These are phyloP conservation scores for Poecilus cupreus DNA, from an alignment of 2,888 invertebrate species.

Conservation along the genomic window DNA sequence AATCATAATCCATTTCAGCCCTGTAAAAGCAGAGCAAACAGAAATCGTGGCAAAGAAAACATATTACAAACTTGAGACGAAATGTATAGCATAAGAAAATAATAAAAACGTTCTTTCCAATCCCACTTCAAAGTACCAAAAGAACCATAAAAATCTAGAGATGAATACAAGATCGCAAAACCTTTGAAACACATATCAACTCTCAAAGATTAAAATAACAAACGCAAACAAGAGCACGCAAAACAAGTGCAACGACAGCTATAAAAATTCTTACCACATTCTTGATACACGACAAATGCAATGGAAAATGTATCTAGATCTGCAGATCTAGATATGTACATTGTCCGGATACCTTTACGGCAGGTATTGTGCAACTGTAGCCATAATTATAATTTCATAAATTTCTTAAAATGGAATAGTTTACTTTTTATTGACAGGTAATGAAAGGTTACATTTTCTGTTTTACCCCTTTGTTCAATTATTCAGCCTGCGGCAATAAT, in stretches of 20 bases:
- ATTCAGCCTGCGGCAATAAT: neutral
- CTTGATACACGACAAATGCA: neutral
- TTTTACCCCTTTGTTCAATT: conserved; percentile 3
- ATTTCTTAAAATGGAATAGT: conserved; percentile 16
- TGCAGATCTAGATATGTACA: neutral
- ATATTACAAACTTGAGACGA: conserved; percentile 16
- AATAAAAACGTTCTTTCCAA: conserved; percentile 35
- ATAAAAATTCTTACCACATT: conserved; percentile 24
- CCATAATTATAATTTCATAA: conserved; percentile 5
- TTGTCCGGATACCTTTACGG: conserved; percentile 3
- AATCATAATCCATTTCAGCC: neutral
- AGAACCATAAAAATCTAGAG: conserved; percentile 25
- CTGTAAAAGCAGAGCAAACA: neutral
- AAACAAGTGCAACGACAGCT: neutral
- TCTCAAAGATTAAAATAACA: conserved; percentile 29
- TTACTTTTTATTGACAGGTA: conserved; percentile 16
- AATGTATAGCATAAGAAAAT: conserved; percentile 17
- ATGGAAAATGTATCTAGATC: neutral
- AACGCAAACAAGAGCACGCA: neutral
- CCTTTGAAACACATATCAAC: conserved; percentile 19
- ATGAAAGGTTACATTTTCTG: neutral
- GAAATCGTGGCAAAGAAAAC: conserved; percentile 34
- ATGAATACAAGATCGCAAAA: conserved; percentile 34
- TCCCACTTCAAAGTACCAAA: conserved; percentile 38
- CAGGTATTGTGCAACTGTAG: neutral